Base-by-base conservation (phyloP, 2,888 invertebrate genomes). In the Phalera bucephala region DNA sequence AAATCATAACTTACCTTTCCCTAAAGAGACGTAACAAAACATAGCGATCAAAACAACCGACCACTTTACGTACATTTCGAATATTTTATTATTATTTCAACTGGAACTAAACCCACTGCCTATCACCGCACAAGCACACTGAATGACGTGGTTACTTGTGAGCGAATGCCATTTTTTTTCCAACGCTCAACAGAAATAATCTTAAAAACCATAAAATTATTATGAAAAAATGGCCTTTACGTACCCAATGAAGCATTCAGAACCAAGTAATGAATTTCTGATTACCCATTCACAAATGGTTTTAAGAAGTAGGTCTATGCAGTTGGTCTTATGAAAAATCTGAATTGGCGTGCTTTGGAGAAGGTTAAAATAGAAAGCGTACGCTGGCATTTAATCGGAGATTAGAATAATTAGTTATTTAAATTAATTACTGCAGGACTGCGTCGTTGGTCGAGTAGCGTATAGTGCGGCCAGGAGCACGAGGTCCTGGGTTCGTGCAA, bases 151-250 rank as follows among this genome's bases (percentile, higher is more conserved):
- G 42, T 47, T 51, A 45, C 45, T 60, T 45, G 45, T 14, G 34
- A 31, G 43, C 52, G 55, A 65, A 66, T 65, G 65, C 36, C 62
- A 44, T 44, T 38, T 52, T 58, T 48, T 41, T 45, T 19, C 30
- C 40, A 52, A 51, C 41, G 40, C 40, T 49, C 31, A 21, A n/a
- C 52, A 47, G 52, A 60, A 55, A 59, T 51, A 40, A 52, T 38
- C 23, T 38, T 42, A 36, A 55, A 39, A 39, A 27, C 40, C 45
- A 44, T 59, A 39, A 40, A 45, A 57, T 45, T 10, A 7, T 45
- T 52, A 38, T 33, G 60, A 51, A 59, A 58, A 52, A 36, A 6
- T 31, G 47, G 40, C 56, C 52, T 51, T 48, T 38, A 17, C 40
- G 32, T 20, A 12, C 14, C 29, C 36, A 48, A 41, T 53, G 26